These are phyloP conservation scores for Scortum barcoo DNA, from an alignment of 2,113 vertebrate genomes.

Conservation along the genomic window DNA sequence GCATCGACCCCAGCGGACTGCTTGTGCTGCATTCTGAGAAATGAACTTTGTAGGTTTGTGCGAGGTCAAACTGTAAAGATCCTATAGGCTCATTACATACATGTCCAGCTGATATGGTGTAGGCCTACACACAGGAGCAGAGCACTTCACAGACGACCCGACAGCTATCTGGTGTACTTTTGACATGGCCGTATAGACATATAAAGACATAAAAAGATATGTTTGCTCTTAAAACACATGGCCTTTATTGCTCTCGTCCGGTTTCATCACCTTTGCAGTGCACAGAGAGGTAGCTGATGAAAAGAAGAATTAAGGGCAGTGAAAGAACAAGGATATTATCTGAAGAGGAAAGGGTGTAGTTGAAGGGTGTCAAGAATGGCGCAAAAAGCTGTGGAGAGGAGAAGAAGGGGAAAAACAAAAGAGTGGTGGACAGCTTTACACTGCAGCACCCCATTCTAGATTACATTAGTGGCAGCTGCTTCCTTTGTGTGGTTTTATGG, in stretches of 20 bases:
- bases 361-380: slow-evolving; percentile 68
- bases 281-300: slow-evolving; percentile 56
- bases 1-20: slow-evolving; percentile 61
- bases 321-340: slow-evolving; percentile 70
- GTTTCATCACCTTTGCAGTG: slow-evolving; percentile 56
- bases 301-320: slow-evolving; percentile 66
- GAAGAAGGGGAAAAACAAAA: slow-evolving; percentile 77
- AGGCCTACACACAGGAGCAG: slow-evolving; percentile 32
- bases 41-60: slow-evolving; percentile 67
- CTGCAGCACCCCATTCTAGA: slow-evolving; percentile 81
- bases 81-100: slow-evolving; percentile 62
- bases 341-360: slow-evolving; percentile 65
- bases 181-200: slow-evolving; percentile 34
- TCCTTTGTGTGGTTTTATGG: slow-evolving; percentile 89
- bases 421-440: slow-evolving; percentile 78
- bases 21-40: slow-evolving; percentile 74
- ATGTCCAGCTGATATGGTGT: slow-evolving; percentile 61
- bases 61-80: slow-evolving; percentile 72
- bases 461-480: slow-evolving; percentile 93
- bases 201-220: slow-evolving; percentile 59
- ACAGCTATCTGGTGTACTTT: slow-evolving; percentile 55
- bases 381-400: slow-evolving; percentile 71
- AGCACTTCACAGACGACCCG: slow-evolving; percentile 19
- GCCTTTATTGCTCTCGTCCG: slow-evolving; percentile 45
- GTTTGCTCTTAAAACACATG: slow-evolving; percentile 65